These are phyloP conservation scores for Loriculus beryllinus DNA, from an alignment of 2,797 vertebrate species.

Conservation along the genomic window DNA sequence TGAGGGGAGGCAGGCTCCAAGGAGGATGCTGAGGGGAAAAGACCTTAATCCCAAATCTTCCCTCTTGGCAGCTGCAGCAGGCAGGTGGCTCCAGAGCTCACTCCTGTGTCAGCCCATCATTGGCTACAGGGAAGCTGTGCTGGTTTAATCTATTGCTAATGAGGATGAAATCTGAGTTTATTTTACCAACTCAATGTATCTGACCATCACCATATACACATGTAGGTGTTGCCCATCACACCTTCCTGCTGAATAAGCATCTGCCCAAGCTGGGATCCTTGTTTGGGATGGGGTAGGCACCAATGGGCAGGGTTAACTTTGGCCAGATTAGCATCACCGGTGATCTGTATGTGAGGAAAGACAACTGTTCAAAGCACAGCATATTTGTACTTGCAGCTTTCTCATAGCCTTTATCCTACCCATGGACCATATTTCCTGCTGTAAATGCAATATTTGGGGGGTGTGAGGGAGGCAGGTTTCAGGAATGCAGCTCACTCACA, in stretches of 20 bases:
- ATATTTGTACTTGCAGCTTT: background rate
- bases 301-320: fast-evolving
- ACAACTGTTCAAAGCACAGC: fast-evolving
- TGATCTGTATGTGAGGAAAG: background rate
- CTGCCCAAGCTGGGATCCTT: background rate
- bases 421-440: background rate
- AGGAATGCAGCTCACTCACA: background rate
- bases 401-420: background rate
- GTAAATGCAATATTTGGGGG: fast-evolving
- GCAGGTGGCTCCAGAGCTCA: background rate
- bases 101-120: background rate
- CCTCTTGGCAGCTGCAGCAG: background rate
- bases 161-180: background rate
- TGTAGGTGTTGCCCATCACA: background rate
- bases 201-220: background rate
- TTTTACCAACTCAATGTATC: background rate
- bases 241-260: background rate
- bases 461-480: background rate
- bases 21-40: background rate
- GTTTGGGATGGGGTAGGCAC: background rate
- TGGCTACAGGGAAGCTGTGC: fast-evolving
- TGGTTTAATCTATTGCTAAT: background rate
- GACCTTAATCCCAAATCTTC: background rate
- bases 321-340: background rate
- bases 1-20: background rate